A percentile compares a stretch with the other conserved stretches of the same genome.
phyloP scores from a whole-genome alignment of 2,113 vertebrate genomes.

The Pachycephala philippinensis region DNA sequence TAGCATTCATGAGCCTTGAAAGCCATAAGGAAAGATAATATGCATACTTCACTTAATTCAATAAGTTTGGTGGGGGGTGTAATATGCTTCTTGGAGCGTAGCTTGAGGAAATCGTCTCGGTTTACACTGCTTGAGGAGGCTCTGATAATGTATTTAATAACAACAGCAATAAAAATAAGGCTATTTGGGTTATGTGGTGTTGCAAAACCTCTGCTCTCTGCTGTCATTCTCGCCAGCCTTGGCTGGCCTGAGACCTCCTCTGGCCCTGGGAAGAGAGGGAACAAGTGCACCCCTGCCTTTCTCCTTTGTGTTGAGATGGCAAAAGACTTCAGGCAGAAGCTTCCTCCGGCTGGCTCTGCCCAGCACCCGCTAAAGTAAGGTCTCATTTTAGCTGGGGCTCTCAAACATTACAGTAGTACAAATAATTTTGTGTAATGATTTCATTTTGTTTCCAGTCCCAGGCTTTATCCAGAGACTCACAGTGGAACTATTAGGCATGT shows the following conservation, averaged over 20 bases:
- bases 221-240: not conserved
- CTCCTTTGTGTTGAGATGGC: not conserved
- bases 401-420: not conserved
- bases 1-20: slow-evolving; percentile 3
- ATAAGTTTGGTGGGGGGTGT: not conserved
- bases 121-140: not conserved
- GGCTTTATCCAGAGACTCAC: not conserved
- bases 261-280: not conserved
- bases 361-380: not conserved
- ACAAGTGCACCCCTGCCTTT: not conserved
- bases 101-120: not conserved
- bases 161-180: not conserved
- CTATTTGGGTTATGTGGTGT: not conserved
- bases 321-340: not conserved
- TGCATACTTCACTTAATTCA: not conserved
- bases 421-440: slow-evolving; percentile 42
- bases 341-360: not conserved
- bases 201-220: not conserved
- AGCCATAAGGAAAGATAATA: slow-evolving; percentile 13
- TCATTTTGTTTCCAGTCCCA: slow-evolving; percentile 12
- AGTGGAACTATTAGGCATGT: slow-evolving; percentile 14
- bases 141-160: not conserved
- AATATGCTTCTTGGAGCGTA: not conserved
- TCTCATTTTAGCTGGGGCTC: not conserved
- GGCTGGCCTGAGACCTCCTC: not conserved